Percentiles rank a stretch among this genome's conserved stretches.
phyloP scores from a whole-genome alignment of 2,888 invertebrate species.

The Metellina segmentata region DNA sequence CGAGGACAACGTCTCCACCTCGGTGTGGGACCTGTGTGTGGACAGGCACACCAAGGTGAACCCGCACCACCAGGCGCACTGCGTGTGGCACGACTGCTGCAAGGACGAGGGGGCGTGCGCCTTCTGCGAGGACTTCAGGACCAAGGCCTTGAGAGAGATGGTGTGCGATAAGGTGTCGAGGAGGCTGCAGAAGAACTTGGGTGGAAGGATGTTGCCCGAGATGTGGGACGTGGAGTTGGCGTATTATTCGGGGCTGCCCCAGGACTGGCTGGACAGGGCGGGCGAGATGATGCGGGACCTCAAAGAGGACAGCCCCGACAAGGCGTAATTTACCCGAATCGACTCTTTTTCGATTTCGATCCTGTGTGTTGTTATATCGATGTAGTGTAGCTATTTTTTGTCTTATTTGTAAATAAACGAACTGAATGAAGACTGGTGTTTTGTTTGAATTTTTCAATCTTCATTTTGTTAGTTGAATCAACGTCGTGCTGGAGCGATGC shows the following conservation, averaged over 20 bases:
- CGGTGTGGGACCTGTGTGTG: constrained; percentile 61
- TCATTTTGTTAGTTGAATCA: too few relatives aligned
- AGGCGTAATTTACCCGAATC: not conserved
- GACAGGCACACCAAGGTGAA: constrained; percentile 66
- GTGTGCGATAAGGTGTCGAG: constrained; percentile 74
- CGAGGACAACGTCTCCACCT: constrained; percentile 54
- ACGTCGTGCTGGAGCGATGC: too few relatives aligned
- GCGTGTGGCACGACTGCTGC: constrained; percentile 60
- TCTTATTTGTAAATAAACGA: too few relatives aligned
- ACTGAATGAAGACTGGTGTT: too few relatives aligned
- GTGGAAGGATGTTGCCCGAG: constrained; percentile 32
- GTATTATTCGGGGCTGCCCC: constrained; percentile 49
- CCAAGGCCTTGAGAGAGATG: constrained; percentile 66
- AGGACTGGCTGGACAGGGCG: constrained; percentile 52
- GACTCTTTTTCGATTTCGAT: too few relatives aligned
- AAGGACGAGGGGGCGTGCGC: not conserved
- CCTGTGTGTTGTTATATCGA: too few relatives aligned
- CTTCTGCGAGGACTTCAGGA: constrained; percentile 14
- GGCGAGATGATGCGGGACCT: constrained; percentile 21
- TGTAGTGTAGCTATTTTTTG: too few relatives aligned
- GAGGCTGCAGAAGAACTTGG: constrained; percentile 62
- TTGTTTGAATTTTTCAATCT: too few relatives aligned
- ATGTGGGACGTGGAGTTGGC: constrained; percentile 73
- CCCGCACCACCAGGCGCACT: constrained; percentile 71
- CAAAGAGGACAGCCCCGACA: not conserved